Evolutionary conservation across 2,888 invertebrate genomes (phyloP).

Genomic region (Petrolisthes cinctipes): DNA sequence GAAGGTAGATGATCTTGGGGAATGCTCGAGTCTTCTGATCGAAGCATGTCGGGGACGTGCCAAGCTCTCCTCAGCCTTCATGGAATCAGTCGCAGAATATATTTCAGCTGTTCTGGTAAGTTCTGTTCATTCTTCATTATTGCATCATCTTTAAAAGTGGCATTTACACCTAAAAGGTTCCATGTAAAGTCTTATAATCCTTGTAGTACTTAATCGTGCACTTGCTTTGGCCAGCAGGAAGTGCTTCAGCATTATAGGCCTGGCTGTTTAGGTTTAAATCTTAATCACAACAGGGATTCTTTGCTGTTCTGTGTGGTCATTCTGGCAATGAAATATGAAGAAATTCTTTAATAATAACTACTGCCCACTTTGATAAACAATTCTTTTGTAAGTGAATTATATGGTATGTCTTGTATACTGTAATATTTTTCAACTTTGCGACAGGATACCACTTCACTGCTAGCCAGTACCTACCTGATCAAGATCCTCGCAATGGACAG

Average conservation of each 20-base stretch:
- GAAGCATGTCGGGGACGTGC: constrained; percentile 32
- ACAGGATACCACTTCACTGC: constrained; percentile 33
- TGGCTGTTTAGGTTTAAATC: too few species aligned
- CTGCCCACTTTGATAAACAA: background rate
- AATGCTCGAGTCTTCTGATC: constrained; percentile 23
- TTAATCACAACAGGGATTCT: too few species aligned
- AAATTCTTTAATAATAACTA: background rate
- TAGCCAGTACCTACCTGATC: constrained; percentile 39
- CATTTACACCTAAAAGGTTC: too few species aligned
- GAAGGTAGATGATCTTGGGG: constrained; percentile 9
- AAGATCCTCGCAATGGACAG: constrained; percentile 40
- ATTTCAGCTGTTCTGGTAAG: constrained; percentile 27
- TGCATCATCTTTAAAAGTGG: too few species aligned
- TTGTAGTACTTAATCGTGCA: too few species aligned
- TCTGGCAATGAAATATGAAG: background rate
- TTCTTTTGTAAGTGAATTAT: background rate
- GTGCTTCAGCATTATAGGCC: too few species aligned
- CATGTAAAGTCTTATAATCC: too few species aligned
- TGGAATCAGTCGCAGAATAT: constrained; percentile 32
- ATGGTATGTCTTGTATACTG: background rate
- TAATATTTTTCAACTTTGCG: background rate
- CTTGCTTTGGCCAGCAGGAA: too few species aligned
- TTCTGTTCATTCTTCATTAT: background rate
- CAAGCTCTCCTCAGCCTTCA: constrained; percentile 24
- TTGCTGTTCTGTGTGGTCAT: too few species aligned